These are phyloP conservation scores for Julus scanicus DNA, from an alignment of 2,888 invertebrate species.

Conservation along the genomic window DNA sequence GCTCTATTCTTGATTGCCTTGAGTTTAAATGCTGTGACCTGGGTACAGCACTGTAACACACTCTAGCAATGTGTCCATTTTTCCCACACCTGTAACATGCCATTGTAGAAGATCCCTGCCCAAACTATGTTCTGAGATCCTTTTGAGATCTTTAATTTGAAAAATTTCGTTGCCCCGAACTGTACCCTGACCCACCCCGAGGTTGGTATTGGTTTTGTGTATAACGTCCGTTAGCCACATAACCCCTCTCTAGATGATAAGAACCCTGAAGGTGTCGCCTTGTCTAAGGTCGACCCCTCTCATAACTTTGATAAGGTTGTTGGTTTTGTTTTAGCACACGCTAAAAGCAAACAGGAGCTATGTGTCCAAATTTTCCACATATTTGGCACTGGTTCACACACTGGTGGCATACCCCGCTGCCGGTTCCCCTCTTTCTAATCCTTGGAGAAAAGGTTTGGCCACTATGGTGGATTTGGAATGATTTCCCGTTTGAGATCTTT, in stretches of 20 bases:
- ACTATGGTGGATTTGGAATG: neutral
- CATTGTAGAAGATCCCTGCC: neutral
- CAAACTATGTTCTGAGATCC: neutral
- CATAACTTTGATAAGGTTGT: neutral
- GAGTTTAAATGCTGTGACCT: neutral
- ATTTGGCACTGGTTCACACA: neutral
- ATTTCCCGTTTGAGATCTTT: neutral
- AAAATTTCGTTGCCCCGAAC: neutral
- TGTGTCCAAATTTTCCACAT: neutral
- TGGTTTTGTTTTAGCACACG: neutral
- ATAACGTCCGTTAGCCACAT: too few relatives aligned
- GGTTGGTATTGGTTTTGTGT: too few relatives aligned
- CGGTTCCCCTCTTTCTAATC: neutral
- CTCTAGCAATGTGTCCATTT: neutral
- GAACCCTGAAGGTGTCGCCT: neutral
- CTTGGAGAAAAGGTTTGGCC: neutral
- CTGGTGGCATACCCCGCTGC: too few relatives aligned
- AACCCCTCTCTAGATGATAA: too few relatives aligned
- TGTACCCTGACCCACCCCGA: neutral
- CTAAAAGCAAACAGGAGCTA: neutral
- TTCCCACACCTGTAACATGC: neutral
- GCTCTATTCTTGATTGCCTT: neutral
- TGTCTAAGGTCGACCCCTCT: neutral
- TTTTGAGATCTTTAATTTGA: neutral
- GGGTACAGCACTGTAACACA: neutral